Percentiles rank a stretch among this genome's conserved stretches.
phyloP scores from a whole-genome alignment of 1,140 invertebrate species.

The Drosophila sp. region DNA sequence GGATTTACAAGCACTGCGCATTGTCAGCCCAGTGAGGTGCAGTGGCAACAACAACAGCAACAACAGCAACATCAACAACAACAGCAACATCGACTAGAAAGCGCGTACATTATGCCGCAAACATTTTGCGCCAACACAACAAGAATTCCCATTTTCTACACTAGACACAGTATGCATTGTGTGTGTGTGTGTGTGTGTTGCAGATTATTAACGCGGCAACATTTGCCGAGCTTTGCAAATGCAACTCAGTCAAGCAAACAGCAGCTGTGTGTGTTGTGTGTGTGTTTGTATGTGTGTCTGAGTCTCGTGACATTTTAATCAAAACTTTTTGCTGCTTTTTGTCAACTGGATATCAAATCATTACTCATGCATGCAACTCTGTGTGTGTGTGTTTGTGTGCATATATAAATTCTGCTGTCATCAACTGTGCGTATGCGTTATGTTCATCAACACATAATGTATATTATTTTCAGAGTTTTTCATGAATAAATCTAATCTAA shows the following conservation, averaged over 20 bases:
- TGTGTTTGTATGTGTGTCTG: slow-evolving; percentile 5
- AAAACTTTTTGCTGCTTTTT: slow-evolving; percentile 62
- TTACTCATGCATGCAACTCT: slow-evolving; percentile 35
- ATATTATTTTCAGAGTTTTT: neutral
- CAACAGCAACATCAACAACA: slow-evolving; percentile 7
- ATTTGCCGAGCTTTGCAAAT: slow-evolving; percentile 44
- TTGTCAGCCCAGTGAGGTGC: slow-evolving; percentile 59
- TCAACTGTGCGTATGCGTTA: slow-evolving; percentile 48
- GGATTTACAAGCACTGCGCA: slow-evolving; percentile 65
- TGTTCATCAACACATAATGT: slow-evolving; percentile 5
- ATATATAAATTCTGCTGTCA: neutral
- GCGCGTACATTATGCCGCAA: slow-evolving; percentile 51
- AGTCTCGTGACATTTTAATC: slow-evolving; percentile 70
- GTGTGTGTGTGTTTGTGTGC: slow-evolving; percentile 6
- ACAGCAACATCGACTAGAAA: slow-evolving; percentile 2
- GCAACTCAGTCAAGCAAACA: slow-evolving; percentile 17
- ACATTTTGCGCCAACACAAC: slow-evolving; percentile 65
- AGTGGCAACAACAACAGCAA: slow-evolving; percentile 5
- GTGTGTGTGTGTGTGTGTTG: slow-evolving; percentile 16
- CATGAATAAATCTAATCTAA: neutral
- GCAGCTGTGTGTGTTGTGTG: neutral
- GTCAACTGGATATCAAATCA: slow-evolving; percentile 57
- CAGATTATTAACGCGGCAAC: slow-evolving; percentile 61
- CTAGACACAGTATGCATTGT: slow-evolving; percentile 1
- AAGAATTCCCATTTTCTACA: slow-evolving; percentile 54